phyloP scores from a whole-genome alignment of 2,113 vertebrate species.

The Nothoprocta perdicaria region DNA sequence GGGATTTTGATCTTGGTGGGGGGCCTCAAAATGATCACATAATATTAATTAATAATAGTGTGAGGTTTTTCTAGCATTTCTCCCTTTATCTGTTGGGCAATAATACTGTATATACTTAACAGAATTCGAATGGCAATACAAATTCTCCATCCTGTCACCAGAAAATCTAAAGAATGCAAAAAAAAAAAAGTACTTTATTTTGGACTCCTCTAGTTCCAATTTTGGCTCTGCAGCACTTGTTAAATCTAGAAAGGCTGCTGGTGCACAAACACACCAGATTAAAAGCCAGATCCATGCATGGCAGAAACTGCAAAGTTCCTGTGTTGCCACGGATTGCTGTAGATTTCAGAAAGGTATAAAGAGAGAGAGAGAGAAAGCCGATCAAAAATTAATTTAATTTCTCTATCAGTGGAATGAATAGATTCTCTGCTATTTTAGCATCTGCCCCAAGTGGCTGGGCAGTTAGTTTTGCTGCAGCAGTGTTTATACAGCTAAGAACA shows the following conservation, averaged over 20 bases:
- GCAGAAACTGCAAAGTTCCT: neutral
- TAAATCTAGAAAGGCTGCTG: neutral
- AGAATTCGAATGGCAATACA: neutral
- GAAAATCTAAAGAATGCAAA: neutral
- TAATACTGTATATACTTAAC: neutral
- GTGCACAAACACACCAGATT: neutral
- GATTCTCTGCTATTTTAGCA: neutral
- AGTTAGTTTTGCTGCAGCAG: neutral
- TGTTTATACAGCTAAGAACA: neutral
- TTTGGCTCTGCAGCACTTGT: neutral
- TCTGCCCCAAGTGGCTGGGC: neutral
- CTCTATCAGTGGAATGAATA: neutral
- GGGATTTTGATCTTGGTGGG: neutral
- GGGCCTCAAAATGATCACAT: neutral
- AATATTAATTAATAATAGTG: neutral
- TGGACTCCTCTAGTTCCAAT: neutral
- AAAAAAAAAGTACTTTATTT: neutral
- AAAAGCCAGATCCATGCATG: neutral
- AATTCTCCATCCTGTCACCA: neutral
- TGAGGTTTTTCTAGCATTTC: neutral
- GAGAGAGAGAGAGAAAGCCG: neutral
- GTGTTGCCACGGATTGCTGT: neutral
- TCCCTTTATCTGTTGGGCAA: neutral
- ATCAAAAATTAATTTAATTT: slow-evolving; percentile 32
- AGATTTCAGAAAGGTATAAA: neutral